Percentiles rank a stretch among this genome's conserved stretches.
Evolutionary conservation across 2,888 invertebrate genomes (phyloP).

Genomic region (Eupithecia vulgata): DNA sequence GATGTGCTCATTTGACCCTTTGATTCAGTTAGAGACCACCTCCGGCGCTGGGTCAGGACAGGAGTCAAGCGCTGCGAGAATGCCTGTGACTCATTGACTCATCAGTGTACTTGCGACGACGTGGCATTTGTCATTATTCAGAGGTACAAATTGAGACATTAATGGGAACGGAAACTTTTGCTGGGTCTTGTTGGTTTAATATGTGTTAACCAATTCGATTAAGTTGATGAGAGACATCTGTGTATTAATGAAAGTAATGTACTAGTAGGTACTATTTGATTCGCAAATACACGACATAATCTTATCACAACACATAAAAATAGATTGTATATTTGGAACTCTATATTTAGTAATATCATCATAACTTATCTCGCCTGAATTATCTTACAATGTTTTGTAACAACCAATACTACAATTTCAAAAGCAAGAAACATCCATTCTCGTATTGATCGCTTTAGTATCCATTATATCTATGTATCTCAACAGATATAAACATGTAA

Average conservation of each 20-base stretch:
- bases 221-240: neutral
- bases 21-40: slow-evolving; percentile 2
- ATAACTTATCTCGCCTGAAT: neutral
- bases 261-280: too few relatives aligned
- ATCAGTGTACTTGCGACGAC: neutral
- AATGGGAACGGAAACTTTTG: neutral
- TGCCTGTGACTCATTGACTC: slow-evolving; percentile 1
- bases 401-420: neutral
- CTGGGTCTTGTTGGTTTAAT: neutral
- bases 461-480: neutral
- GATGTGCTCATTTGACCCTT: slow-evolving; percentile 1
- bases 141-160: neutral
- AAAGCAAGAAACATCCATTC: neutral
- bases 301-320: neutral
- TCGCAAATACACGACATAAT: neutral
- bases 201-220: neutral
- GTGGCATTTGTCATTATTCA: neutral
- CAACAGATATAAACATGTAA: neutral
- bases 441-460: neutral
- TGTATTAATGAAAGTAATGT: neutral
- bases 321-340: neutral
- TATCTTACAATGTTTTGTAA: neutral
- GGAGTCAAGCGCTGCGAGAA: slow-evolving; percentile 1
- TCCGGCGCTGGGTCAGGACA: slow-evolving; percentile 2
- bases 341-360: neutral